These are phyloP conservation scores for Odocoileus hemionus DNA, from an alignment of 2,113 vertebrate genomes.

Conservation along the genomic window DNA sequence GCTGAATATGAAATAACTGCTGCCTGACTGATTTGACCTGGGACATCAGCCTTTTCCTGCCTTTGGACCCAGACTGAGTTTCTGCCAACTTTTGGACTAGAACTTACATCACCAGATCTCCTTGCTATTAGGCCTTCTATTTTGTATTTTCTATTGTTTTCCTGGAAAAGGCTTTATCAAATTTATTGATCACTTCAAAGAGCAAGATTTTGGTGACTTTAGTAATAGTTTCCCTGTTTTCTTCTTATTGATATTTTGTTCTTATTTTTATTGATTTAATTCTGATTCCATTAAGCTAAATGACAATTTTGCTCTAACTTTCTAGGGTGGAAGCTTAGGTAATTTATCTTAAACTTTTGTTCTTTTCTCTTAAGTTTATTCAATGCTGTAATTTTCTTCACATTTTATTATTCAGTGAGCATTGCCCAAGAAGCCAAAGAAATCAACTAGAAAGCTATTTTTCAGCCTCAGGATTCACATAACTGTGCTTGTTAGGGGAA, in stretches of 20 bases:
- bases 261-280: neutral
- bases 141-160: neutral
- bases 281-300: neutral
- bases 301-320: neutral
- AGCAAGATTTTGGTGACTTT: neutral
- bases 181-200: neutral
- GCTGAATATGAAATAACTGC: neutral
- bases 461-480: neutral
- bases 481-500: neutral
- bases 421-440: constrained; percentile 83
- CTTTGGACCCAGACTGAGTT: neutral
- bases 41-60: neutral
- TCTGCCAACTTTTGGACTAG: neutral
- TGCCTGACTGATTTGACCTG: neutral
- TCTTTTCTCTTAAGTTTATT: neutral
- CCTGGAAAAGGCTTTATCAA: too few relatives aligned
- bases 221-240: neutral
- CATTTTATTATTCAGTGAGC: constrained; percentile 90
- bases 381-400: constrained; percentile 74
- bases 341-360: neutral
- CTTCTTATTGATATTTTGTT: neutral
- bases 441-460: neutral
- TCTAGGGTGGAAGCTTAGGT: neutral
- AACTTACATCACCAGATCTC: neutral
- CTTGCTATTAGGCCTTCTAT: neutral